Evolutionary conservation across 2,113 vertebrate genomes (phyloP), one percentile per base, ranked within the genome.

Genomic region (Chionodraco myersi): DNA sequence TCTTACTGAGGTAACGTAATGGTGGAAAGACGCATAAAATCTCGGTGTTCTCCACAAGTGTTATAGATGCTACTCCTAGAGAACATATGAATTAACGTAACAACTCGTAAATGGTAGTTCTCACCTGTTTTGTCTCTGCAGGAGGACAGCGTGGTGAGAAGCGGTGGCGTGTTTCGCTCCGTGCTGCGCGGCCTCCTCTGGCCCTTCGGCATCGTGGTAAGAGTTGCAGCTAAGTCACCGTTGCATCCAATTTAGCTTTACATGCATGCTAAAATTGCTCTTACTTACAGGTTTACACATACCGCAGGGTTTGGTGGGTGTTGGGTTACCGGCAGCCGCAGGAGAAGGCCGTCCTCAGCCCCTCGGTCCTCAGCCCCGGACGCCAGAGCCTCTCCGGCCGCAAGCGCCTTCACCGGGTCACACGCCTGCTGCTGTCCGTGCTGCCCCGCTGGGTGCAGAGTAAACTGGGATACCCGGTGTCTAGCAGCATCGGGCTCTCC

Each of bases 161-260:
- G 81, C 65, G 67, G 45, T 63, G 74, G 91, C 2, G 65, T 92
- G 16, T 6, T 95, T 3, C 61, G 52, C 66, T 75, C 81, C 51
- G 0, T 94, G 53, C 68, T 94, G 56, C 90, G 87, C 75, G 90
- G 87, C 52, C 64, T 95, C 64, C 79, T 91, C 81, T 94, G 94
- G 93, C 95, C 95, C 1, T 81, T 96, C 74, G 82, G 85, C 45
- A 5, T 95, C 52, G 75, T 91, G 91, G 95, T 96, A 85, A 58
- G 94, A 79, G 4, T 34, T 11, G 12, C 23, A 36, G 10, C 15
- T 3, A 53, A 7, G 13, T 23, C 1, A 18, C 10, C 3, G 4
- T 3, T 0, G 1, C 0, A 6, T 52, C 1, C 0, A 21, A 16
- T 12, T 6, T 36, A 8, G 18, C 10, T 18, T 51, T 5, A 9